phyloP scores from a whole-genome alignment of 2,797 vertebrate species.

The Chelon auratus region DNA sequence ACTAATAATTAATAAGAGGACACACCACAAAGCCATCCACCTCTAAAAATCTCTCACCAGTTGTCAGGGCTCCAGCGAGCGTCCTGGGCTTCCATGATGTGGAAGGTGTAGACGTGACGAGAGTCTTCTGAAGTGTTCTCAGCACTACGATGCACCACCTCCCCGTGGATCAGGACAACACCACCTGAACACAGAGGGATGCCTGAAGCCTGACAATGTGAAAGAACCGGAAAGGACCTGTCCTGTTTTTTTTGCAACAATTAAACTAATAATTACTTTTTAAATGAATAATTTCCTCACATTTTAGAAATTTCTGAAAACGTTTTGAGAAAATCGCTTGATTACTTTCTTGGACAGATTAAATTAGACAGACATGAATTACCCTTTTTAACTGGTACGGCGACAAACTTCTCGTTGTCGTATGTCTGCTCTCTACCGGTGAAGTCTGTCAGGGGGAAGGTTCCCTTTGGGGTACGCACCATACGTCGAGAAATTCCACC shows the following conservation, averaged over 20 bases:
- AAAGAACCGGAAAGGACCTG: neutral
- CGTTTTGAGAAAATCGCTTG: neutral
- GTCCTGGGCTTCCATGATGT: slow-evolving; percentile 91
- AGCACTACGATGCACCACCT: slow-evolving; percentile 94
- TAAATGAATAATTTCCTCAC: neutral
- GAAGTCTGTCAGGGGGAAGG: slow-evolving; percentile 85
- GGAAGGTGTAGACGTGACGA: slow-evolving; percentile 93
- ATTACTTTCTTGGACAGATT: neutral
- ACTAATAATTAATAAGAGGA: neutral
- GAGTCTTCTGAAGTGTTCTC: slow-evolving; percentile 87
- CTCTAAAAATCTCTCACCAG: slow-evolving; percentile 84
- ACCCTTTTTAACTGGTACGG: slow-evolving; percentile 91
- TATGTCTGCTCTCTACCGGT: slow-evolving; percentile 85
- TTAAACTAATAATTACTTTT: too few species aligned
- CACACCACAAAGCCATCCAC: neutral
- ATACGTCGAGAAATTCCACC: slow-evolving; percentile 90
- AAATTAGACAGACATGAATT: neutral
- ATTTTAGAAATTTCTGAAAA: neutral
- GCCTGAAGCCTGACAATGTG: neutral
- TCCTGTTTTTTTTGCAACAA: too few species aligned
- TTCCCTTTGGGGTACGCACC: slow-evolving; percentile 86
- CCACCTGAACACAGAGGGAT: slow-evolving; percentile 82
- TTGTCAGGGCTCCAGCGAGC: slow-evolving; percentile 93
- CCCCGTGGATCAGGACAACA: slow-evolving; percentile 91
- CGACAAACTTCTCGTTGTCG: slow-evolving; percentile 84